Evolutionary conservation across 2,797 vertebrate genomes (phyloP), one percentile per base, ranked within the genome.

Genomic region (Scolopax rusticola): DNA sequence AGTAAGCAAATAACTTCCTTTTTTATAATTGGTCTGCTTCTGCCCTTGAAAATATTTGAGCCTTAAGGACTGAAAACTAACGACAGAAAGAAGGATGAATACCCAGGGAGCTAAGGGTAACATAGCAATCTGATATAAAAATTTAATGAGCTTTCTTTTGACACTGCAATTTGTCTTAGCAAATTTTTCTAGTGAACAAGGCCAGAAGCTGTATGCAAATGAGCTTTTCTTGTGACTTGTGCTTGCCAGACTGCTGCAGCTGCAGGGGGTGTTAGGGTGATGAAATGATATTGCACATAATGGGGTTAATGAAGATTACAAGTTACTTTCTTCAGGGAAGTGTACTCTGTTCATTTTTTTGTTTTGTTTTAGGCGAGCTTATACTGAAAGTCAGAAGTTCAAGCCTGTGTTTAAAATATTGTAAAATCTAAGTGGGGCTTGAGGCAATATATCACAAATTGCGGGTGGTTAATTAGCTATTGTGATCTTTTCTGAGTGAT

Each of bases 91-190:
- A 96, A 89, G 51, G 63, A 93, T 70, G 78, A 78, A 76, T 51
- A 82, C 69, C 87, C 43, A 74, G 76, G 87, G 95, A 97, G 76
- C 82, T 88, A 79, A 97, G 95, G 94, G 83, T 91, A 93, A 30
- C 88, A 84, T 16, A 83, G 89, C 94, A 96, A 96, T 96, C 91
- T 87, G 80, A 96, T 86, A 89, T 96, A 95, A 97, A 95, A 97
- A 94, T 95, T 97, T 97, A 98, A 97, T 96, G 96, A 98, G 97
- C 96, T 97, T 96, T 89, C 86, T 93, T 97, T 94, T 97, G 98
- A 97, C 97, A 97, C 73, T 61, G 50, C 89, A 92, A 96, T 98
- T 98, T 97, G 95, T 98, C 97, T 97, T 95, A 75, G 80, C 86
- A 89, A 92, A 85, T 96, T 97, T 97, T 97, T 95, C 70, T 95